These are phyloP conservation scores for Diplosoma virens DNA, from an alignment of 23 tunicate genomes.

Conservation along the genomic window DNA sequence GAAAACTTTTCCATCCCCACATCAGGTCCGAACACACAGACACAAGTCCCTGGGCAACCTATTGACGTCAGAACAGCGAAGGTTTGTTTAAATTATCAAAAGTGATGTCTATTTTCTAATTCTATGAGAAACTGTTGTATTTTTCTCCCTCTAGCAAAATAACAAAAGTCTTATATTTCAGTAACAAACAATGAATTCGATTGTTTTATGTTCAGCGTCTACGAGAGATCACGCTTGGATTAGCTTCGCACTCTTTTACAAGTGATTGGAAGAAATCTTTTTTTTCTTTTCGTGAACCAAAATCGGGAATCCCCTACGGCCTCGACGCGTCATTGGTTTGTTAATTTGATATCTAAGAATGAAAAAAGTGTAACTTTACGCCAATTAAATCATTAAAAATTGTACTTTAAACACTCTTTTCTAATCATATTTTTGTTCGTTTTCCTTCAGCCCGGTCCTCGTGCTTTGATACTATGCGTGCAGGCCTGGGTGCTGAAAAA, in stretches of 20 bases:
- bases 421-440: not conserved
- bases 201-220: too few relatives aligned
- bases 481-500: slow-evolving; percentile 71
- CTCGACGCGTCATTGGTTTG: slow-evolving; percentile 62
- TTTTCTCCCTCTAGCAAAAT: too few relatives aligned
- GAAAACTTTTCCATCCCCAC: slow-evolving; percentile 2
- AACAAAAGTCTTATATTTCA: too few relatives aligned
- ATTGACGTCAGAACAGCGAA: slow-evolving; percentile 46
- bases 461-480: slow-evolving; percentile 66
- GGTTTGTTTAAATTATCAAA: too few relatives aligned
- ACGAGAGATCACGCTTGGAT: slow-evolving; percentile 42
- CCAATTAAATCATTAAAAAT: not conserved
- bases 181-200: too few relatives aligned
- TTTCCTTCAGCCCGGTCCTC: slow-evolving; percentile 68
- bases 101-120: too few relatives aligned
- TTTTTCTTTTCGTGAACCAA: slow-evolving; percentile 64
- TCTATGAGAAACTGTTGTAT: too few relatives aligned
- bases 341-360: not conserved
- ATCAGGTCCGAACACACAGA: slow-evolving; percentile 41
- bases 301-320: slow-evolving; percentile 72
- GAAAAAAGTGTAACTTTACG: not conserved
- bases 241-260: slow-evolving; percentile 70
- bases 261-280: slow-evolving; percentile 71
- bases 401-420: not conserved
- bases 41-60: slow-evolving; percentile 31